phyloP scores from a whole-genome alignment of 2,113 vertebrate species.

The Agelaius phoeniceus region DNA sequence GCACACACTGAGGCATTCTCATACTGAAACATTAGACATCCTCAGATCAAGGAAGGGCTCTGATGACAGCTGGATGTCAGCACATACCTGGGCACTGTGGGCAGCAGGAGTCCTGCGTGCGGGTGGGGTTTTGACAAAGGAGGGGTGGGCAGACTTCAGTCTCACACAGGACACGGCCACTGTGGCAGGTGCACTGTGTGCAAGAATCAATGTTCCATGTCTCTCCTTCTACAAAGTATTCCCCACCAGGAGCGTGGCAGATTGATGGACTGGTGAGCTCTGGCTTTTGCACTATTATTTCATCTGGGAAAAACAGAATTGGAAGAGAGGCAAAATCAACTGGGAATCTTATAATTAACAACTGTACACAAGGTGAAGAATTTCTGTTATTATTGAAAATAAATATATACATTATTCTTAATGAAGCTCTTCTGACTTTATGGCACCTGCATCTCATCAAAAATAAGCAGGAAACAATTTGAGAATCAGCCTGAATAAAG shows the following conservation, averaged over 20 bases:
- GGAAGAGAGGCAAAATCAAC: not conserved
- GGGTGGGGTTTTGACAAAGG: conserved; percentile 86
- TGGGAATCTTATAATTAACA: not conserved
- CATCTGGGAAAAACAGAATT: conserved; percentile 74
- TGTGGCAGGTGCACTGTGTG: conserved; percentile 88
- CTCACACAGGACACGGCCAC: conserved; percentile 87
- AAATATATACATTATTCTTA: not conserved
- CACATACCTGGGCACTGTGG: conserved; percentile 85
- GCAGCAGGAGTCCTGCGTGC: conserved; percentile 89
- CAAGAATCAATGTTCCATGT: conserved; percentile 91
- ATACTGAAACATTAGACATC: not conserved
- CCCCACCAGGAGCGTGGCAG: conserved; percentile 87
- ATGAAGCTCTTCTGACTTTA: not conserved
- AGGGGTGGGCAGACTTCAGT: conserved; percentile 90
- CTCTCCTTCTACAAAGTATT: conserved; percentile 89
- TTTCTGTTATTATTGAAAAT: not conserved
- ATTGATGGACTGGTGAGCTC: conserved; percentile 83
- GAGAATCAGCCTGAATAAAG: not conserved
- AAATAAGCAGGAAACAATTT: not conserved
- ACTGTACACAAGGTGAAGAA: not conserved
- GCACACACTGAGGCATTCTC: not conserved
- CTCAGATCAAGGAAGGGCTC: not conserved
- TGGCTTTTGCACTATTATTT: conserved; percentile 80
- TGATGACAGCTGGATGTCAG: not conserved
- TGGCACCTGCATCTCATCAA: not conserved